Evolutionary conservation across 2,888 invertebrate species (phyloP).

Genomic region (Sphinx pinastri): DNA sequence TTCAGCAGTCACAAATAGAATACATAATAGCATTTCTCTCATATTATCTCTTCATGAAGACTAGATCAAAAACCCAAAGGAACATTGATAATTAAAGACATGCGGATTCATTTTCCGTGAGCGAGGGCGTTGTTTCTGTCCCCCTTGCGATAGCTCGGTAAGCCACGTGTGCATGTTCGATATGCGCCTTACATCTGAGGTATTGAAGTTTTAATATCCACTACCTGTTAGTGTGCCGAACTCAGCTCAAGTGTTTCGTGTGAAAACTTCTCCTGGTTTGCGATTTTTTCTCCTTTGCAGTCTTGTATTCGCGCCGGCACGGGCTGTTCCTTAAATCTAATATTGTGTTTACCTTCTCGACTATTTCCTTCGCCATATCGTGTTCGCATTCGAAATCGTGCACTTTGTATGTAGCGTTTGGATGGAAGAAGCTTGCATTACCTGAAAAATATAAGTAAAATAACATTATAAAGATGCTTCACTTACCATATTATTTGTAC

Average conservation of each 20-base stretch:
- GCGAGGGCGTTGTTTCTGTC: constrained; percentile 3
- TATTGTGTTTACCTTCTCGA: constrained; percentile 94
- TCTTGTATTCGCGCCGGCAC: constrained; percentile 92
- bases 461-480: not conserved
- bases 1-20: constrained; percentile 15
- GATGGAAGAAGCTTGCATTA: constrained; percentile 61
- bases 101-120: constrained; percentile 8
- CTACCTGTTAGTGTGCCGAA: constrained; percentile 39
- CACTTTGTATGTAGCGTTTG: constrained; percentile 88
- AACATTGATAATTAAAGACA: constrained; percentile 20
- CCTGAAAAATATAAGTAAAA: constrained; percentile 44
- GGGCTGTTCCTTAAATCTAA: constrained; percentile 91
- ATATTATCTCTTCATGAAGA: constrained; percentile 18
- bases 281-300: constrained; percentile 88
- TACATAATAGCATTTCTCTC: constrained; percentile 22
- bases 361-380: constrained; percentile 90
- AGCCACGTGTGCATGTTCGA: constrained; percentile 13
- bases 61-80: constrained; percentile 25
- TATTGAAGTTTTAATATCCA: constrained; percentile 30
- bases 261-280: constrained; percentile 86
- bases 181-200: constrained; percentile 20
- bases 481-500: constrained; percentile 46
- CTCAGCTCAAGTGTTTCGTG: constrained; percentile 68
- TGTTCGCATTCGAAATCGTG: constrained; percentile 95
- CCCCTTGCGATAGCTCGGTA: not conserved